Evolutionary conservation across 2,888 invertebrate species (phyloP), one percentile per base, ranked within the genome.

Genomic region (Thumatha senex): DNA sequence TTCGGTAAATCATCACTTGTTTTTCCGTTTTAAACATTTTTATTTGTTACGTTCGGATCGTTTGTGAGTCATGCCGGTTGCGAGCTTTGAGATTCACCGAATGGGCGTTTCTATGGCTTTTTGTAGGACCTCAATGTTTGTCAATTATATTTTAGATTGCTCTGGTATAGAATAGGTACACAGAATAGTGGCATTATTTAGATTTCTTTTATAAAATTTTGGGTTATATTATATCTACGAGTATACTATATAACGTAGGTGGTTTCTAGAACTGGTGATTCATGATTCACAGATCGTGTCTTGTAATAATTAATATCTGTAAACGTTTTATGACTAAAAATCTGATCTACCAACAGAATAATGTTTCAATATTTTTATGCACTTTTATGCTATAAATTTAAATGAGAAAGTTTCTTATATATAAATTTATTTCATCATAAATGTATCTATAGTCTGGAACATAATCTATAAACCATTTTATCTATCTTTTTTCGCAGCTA

Each of bases 41-140:
- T 76, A 76, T 84, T 79, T 75, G 69, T 70, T 71, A 67, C 66
- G 71, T 68, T 81, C 82, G 73, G 82, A 77, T 81, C 79, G 81
- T 80, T 72, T 81, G 81, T 87, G 88, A 88, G 74, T 88, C 89
- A 86, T 73, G 67, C 63, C 56, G 54, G 71, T 67, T 70, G 71
- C 75, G 69, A 53, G 78, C 85, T 84, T 86, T 85, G 83, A 82
- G 70, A 74, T 72, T 55, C 68, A 70, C 76, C 75, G 73, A 72
- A 57, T 63, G 56, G 75, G 74, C 69, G 66, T 71, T 78, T 78
- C 70, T 74, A 76, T 69, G 72, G 74, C 56, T 78, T 73, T 73
- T 78, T 75, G 44, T 50, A 54, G 18, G 2, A 10, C 50, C 40
- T 54, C 49, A 67, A 61, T 63, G 69, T 64, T 74, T 68, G 77